phyloP scores from a whole-genome alignment of 2,888 invertebrate genomes.

The Smittia sp. region DNA sequence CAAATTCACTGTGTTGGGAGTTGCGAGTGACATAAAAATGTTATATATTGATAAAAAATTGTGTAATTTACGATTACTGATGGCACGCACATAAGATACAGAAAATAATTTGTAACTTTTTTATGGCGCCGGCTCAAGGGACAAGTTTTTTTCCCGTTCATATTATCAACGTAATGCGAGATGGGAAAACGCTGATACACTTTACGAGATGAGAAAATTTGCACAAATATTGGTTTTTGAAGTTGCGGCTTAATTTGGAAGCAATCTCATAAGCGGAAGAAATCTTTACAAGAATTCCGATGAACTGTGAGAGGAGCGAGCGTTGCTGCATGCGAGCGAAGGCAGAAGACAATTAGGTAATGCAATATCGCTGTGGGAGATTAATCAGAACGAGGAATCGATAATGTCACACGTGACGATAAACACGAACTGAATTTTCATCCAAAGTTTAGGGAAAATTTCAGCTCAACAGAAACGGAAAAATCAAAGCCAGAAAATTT shows the following conservation, averaged over 20 bases:
- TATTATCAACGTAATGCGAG: neutral
- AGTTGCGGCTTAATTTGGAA: too few species aligned
- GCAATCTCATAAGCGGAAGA: neutral
- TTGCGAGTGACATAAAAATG: constrained; percentile 27
- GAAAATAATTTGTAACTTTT: constrained; percentile 22
- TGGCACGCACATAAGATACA: constrained; percentile 4
- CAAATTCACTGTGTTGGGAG: constrained; percentile 27
- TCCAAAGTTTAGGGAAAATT: too few species aligned
- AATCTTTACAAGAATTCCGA: neutral
- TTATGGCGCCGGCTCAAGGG: neutral
- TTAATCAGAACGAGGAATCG: too few species aligned
- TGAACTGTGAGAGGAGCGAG: neutral
- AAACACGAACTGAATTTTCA: too few species aligned
- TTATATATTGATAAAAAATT: constrained; percentile 34
- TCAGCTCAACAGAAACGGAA: too few species aligned
- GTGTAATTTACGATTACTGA: constrained; percentile 13
- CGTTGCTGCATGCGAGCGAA: too few species aligned
- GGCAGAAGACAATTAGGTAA: too few species aligned
- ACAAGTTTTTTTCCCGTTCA: neutral
- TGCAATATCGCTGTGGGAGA: too few species aligned
- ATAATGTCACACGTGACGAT: too few species aligned
- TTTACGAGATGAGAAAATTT: constrained; percentile 1
- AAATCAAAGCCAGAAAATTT: too few species aligned
- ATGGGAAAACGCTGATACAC: constrained; percentile 12
- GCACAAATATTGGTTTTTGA: too few species aligned